Base-by-base conservation (phyloP, 2,113 vertebrate species). In the Sander lucioperca region DNA sequence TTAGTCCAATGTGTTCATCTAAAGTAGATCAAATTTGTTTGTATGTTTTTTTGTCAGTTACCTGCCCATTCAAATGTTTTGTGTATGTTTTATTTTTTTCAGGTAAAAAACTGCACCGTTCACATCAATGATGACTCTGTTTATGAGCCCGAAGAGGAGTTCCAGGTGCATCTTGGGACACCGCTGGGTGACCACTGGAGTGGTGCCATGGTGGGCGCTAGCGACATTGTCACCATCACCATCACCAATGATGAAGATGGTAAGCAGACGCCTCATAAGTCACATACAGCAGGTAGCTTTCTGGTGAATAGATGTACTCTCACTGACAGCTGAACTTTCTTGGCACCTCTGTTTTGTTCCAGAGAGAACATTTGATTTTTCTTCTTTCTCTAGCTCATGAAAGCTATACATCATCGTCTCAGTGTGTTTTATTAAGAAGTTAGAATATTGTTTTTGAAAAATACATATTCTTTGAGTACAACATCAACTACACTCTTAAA, bases 211-310 rank as follows among this genome's bases (percentile, higher is more conserved):
- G 88, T 98, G 51, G 98, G 98, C 1, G 95, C 90, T 12, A 94
- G 79, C 2, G 95, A 95, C 1, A 4, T 96, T 66, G 96, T 96
- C 58, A 97, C 96, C 16, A 4, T 99, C 88, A 97, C 96, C 61
- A 94, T 99, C 91, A 96, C 96, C 80, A 99, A 99, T 0, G 97
- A 98, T 0, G 98, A 99, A 93, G 98, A 99, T 0, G 98, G 98
- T 99, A 89, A 96, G 92, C 7, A 1, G 15, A 1, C 0, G 1
- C 23, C 27, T 43, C n/a, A 65, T 7, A 43, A 5, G 47, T 62
- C 8, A 19, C 48, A 25, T 21, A n/a, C 51, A 45, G 33, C n/a
- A 57, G 39, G 33, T 19, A 23, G 8, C 4, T 70, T 27, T 13
- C 19, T 36, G 18, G 12, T 6, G 10, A 5, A 36, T 1, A 61